Conservation (phyloP, 2,113 vertebrate species). For the Phrynosoma platyrhinos region DNA sequence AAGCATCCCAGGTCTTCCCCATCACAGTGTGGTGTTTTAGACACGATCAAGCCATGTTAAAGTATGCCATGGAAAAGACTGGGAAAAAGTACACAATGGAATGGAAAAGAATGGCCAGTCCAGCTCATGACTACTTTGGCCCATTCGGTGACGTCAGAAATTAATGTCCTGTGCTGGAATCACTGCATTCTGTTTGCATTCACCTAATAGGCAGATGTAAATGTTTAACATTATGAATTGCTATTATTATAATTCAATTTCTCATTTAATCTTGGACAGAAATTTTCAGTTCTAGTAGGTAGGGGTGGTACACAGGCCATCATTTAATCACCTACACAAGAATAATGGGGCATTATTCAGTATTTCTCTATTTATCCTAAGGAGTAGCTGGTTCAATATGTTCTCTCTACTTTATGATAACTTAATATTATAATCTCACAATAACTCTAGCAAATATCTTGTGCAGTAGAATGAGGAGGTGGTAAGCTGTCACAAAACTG, state of each 20-base stretch:
- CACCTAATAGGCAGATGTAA: constrained; percentile 30
- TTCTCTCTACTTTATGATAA: constrained; percentile 23
- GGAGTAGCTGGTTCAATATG: background rate
- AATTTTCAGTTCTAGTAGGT: constrained; percentile 40
- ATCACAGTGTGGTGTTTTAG: background rate
- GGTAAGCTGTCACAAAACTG: background rate
- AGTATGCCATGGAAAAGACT: too few relatives aligned
- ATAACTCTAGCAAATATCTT: background rate
- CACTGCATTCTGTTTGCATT: constrained; percentile 28
- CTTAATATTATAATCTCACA: background rate
- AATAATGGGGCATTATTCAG: constrained; percentile 24
- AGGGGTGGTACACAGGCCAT: constrained; percentile 16
- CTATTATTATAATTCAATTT: constrained; percentile 35
- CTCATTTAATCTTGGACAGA: constrained; percentile 47
- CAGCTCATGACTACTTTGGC: constrained; percentile 32
- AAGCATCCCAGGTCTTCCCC: background rate
- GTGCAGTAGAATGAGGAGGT: background rate
- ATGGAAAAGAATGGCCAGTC: background rate
- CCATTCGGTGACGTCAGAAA: constrained; percentile 32
- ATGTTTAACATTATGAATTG: constrained; percentile 46
- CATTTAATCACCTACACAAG: constrained; percentile 44
- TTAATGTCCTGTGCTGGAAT: constrained; percentile 29
- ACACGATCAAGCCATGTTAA: too few relatives aligned
- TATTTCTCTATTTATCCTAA: constrained; percentile 6
- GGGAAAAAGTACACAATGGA: too few relatives aligned